Percentiles rank a stretch among this genome's conserved stretches.
Conservation (phyloP, 2,797 vertebrate genomes). For the Cuculus canorus region DNA sequence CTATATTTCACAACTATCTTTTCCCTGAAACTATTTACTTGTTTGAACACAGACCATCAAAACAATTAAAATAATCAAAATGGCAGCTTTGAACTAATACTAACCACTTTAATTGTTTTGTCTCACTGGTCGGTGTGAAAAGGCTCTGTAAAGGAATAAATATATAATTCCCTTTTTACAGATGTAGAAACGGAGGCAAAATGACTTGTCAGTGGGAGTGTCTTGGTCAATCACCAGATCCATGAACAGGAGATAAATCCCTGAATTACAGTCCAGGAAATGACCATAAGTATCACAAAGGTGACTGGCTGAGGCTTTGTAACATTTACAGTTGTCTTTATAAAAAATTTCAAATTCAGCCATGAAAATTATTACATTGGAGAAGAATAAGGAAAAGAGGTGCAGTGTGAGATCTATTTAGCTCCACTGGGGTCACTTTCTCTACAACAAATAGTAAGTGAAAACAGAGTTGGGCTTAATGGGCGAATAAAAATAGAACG, state of each 20-base stretch:
- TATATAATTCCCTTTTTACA: not conserved
- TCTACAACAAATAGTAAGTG: not conserved
- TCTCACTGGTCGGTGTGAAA: not conserved
- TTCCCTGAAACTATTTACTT: not conserved
- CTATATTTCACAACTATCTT: not conserved
- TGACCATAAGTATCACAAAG: not conserved
- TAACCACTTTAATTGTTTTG: not conserved
- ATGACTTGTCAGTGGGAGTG: rapidly evolving
- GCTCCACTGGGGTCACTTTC: not conserved
- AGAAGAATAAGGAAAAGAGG: not conserved
- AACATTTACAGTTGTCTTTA: not conserved
- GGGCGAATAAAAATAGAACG: not conserved
- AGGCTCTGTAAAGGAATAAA: not conserved
- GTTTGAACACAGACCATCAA: not conserved
- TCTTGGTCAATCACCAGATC: not conserved
- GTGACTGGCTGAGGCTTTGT: not conserved
- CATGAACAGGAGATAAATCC: not conserved
- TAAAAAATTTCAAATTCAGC: not conserved
- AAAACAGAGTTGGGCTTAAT: not conserved
- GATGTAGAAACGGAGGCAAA: not conserved
- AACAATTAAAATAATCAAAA: not conserved
- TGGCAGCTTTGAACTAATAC: not conserved
- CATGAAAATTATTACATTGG: not conserved
- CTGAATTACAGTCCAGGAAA: not conserved
- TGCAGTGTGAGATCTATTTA: not conserved